These are phyloP conservation scores for Tympanoctomys barrerae DNA, from an alignment of 2,797 vertebrate species.

Conservation along the genomic window DNA sequence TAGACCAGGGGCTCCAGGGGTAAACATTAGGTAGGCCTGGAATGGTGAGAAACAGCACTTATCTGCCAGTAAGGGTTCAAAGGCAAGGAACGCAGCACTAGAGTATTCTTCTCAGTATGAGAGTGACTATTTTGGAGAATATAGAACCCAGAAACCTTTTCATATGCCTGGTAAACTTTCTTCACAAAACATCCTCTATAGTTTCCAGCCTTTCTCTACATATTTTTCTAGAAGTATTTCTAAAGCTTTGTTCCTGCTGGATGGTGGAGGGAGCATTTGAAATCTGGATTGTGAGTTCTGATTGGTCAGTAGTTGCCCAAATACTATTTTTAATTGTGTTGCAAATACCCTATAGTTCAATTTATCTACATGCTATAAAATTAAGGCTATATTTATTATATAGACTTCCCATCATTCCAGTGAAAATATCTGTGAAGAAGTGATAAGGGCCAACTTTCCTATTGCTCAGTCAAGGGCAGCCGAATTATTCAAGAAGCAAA, in stretches of 20 bases:
- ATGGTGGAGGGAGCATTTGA: background rate
- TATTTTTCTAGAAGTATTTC: background rate
- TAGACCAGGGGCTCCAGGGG: background rate
- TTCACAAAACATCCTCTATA: background rate
- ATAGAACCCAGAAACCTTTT: background rate
- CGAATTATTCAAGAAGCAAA: background rate
- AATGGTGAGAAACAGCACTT: background rate
- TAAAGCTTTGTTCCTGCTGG: background rate
- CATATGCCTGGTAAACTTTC: background rate
- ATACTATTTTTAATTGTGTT: background rate
- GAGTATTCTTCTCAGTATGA: background rate
- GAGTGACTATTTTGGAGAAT: background rate
- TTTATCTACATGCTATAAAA: constrained; percentile 1
- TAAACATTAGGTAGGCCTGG: background rate
- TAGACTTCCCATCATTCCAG: background rate
- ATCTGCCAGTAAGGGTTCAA: background rate
- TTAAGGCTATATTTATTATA: background rate
- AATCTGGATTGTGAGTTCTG: background rate
- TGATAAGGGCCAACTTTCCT: background rate
- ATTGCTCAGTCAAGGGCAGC: background rate
- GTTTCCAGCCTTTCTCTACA: background rate
- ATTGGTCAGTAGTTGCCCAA: background rate
- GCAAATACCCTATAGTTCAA: background rate
- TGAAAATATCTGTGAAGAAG: constrained; percentile 31
- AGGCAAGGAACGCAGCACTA: background rate